Evolutionary conservation across 2,888 invertebrate genomes (phyloP).

Genomic region (Hydrotaea cyrtoneurina): DNA sequence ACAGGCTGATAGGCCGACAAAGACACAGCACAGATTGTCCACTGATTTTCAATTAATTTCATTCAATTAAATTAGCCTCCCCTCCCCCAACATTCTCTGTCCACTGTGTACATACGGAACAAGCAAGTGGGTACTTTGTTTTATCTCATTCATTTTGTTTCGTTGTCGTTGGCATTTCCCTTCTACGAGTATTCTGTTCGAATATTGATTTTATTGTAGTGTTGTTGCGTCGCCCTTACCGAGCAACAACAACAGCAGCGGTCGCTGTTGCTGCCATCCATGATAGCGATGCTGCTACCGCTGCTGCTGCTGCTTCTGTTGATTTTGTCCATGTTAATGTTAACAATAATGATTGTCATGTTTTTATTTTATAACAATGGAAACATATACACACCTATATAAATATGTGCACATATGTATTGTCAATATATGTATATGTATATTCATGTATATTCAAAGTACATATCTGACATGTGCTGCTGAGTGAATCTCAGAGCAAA

Average conservation of each 20-base stretch:
- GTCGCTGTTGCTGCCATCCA: too few species aligned
- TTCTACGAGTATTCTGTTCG: constrained; percentile 27
- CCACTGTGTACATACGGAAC: neutral
- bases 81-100: neutral
- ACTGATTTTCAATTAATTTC: constrained; percentile 72
- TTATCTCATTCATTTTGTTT: neutral
- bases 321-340: constrained; percentile 34
- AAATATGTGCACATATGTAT: too few species aligned
- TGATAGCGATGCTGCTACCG: constrained; percentile 1
- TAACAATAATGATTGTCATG: constrained; percentile 52
- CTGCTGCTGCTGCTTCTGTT: constrained; percentile 44
- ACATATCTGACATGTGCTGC: too few species aligned
- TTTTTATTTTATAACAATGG: neutral
- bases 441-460: too few species aligned
- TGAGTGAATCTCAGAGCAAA: too few species aligned
- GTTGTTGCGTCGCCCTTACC: too few species aligned
- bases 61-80: constrained; percentile 71
- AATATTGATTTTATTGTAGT: constrained; percentile 48
- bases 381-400: too few species aligned
- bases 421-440: too few species aligned
- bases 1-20: too few species aligned
- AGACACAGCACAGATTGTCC: constrained; percentile 40
- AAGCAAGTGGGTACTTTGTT: neutral
- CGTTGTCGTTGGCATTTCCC: constrained; percentile 8
- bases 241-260: neutral